A percentile compares a stretch with the other conserved stretches of the same genome.
These are phyloP conservation scores for Craterocephalus amniculus DNA, from an alignment of 2,797 vertebrate genomes.

Conservation along the genomic window DNA sequence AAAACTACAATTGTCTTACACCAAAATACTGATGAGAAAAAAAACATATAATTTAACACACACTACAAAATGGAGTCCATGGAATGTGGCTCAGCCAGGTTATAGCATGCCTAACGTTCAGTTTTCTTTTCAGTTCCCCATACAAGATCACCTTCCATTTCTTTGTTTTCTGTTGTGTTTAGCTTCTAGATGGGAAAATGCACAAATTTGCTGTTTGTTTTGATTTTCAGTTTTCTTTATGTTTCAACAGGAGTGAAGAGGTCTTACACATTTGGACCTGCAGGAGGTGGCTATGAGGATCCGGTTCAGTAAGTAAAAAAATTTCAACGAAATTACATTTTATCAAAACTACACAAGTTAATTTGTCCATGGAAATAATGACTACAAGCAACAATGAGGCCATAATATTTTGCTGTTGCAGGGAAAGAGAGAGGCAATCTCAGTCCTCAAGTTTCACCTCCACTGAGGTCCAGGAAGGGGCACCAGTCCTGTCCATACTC, in stretches of 20 bases:
- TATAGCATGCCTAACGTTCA: neutral
- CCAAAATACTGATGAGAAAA: neutral
- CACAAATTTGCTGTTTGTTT: too few species aligned
- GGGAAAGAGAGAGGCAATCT: conserved; percentile 91
- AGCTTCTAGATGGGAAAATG: neutral
- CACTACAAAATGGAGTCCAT: neutral
- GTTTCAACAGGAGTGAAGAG: conserved; percentile 86
- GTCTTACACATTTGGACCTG: conserved; percentile 91
- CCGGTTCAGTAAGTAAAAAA: conserved; percentile 86
- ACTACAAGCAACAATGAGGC: neutral
- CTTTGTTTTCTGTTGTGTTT: neutral
- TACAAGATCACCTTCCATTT: neutral
- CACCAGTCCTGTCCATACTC: conserved; percentile 84
- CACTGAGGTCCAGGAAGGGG: conserved; percentile 88
- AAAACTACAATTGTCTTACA: neutral
- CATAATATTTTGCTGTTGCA: conserved; percentile 55
- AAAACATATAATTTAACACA: neutral
- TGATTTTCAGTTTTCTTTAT: conserved; percentile 19
- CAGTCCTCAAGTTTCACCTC: conserved; percentile 94
- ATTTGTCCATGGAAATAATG: neutral
- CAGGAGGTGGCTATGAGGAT: conserved; percentile 92
- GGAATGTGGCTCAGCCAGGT: neutral
- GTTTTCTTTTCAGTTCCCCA: neutral
- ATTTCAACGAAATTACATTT: conserved; percentile 3
- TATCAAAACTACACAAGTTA: neutral